Evolutionary conservation across 2,113 vertebrate species (phyloP).

Genomic region (Pogonocichla stellata): DNA sequence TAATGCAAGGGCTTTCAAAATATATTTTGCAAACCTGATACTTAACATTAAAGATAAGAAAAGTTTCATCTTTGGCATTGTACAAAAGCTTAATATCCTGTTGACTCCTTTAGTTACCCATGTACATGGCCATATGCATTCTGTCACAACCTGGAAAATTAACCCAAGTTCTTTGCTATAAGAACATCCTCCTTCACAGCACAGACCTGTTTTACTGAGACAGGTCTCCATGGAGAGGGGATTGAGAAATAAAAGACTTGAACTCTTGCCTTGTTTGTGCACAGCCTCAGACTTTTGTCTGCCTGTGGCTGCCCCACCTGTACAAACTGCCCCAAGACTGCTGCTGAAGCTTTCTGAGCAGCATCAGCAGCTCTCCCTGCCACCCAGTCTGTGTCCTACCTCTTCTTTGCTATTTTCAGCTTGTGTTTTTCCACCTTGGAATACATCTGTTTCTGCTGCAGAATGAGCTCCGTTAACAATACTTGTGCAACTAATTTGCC

Average conservation of each 20-base stretch:
- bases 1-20: neutral
- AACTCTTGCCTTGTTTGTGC: neutral
- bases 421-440: neutral
- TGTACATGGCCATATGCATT: no score
- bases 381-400: neutral
- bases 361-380: neutral
- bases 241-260: neutral
- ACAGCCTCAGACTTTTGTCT: neutral
- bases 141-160: neutral
- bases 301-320: neutral
- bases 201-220: neutral
- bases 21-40: neutral
- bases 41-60: neutral
- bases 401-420: neutral
- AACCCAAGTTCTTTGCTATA: neutral
- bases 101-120: neutral
- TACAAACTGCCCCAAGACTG: neutral
- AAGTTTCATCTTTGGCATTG: neutral
- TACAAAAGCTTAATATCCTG: neutral
- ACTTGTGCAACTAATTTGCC: conserved; percentile 16
- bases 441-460: neutral
- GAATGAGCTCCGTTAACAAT: neutral
- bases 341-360: neutral
- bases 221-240: neutral
- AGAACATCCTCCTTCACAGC: neutral